Evolutionary conservation across 2,113 vertebrate species (phyloP).

Genomic region (Jaculus jaculus): DNA sequence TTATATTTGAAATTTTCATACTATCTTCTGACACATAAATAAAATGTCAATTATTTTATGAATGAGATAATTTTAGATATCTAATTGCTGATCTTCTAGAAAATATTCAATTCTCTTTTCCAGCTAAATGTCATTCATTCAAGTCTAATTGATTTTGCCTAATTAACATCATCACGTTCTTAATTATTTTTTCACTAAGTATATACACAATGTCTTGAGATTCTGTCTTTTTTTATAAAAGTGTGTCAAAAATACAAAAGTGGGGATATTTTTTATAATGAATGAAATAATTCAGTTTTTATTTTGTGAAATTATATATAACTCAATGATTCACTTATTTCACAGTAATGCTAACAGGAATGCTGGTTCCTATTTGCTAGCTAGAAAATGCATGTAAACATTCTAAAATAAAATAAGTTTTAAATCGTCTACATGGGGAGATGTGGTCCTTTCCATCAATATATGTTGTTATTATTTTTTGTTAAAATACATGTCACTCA

Average conservation of each 20-base stretch:
- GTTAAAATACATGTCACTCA: background rate
- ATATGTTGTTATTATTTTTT: background rate
- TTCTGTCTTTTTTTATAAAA: conserved; percentile 30
- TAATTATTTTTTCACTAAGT: conserved; percentile 43
- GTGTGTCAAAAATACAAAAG: conserved; percentile 10
- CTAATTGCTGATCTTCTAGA: conserved; percentile 30
- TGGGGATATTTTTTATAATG: background rate
- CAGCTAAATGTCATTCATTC: conserved; percentile 9
- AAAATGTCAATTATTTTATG: conserved; percentile 18
- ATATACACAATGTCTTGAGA: background rate
- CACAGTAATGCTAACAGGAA: background rate
- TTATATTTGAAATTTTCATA: background rate
- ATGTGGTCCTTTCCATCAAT: background rate
- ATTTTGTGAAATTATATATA: background rate
- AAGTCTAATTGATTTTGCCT: conserved; percentile 44
- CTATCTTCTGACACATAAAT: background rate
- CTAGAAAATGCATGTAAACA: background rate
- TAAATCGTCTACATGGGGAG: background rate
- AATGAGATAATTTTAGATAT: background rate
- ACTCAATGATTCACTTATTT: background rate
- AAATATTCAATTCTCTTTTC: conserved; percentile 24
- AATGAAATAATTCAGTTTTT: background rate
- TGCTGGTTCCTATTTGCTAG: background rate
- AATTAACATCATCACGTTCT: conserved; percentile 44
- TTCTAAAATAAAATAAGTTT: background rate